phyloP scores from a whole-genome alignment of 2,888 invertebrate genomes.

The Cerceris rybyensis region DNA sequence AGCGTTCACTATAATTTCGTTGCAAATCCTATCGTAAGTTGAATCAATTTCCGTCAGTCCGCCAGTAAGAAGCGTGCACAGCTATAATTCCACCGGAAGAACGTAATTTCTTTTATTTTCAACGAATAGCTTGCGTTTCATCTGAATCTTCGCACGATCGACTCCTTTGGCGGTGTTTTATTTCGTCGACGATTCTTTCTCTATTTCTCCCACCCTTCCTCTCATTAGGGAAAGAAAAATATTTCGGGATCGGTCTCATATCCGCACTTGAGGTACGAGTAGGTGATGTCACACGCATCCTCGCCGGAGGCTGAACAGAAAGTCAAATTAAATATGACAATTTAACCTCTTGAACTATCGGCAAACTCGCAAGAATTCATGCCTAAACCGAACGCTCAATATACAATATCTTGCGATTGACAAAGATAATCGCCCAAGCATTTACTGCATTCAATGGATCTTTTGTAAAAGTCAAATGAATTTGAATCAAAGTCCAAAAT shows the following conservation, averaged over 20 bases:
- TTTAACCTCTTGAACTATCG: background rate
- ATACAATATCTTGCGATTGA: no score
- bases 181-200: background rate
- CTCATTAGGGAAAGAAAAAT: conserved; percentile 70
- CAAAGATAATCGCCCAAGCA: no score
- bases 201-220: background rate
- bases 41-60: background rate
- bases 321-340: background rate
- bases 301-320: conserved; percentile 42
- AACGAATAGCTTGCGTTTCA: background rate
- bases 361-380: no score
- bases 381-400: no score
- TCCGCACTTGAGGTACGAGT: conserved; percentile 63
- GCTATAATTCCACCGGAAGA: background rate
- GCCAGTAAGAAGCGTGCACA: background rate
- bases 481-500: no score
- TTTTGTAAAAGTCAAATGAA: no score
- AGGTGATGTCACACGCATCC: conserved; percentile 65
- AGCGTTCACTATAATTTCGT: background rate
- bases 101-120: background rate
- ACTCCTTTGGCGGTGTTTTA: background rate
- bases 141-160: conserved; percentile 17
- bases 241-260: conserved; percentile 58
- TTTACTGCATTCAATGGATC: no score
- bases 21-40: background rate